These are phyloP conservation scores for Myocastor coypus DNA, from an alignment of 2,113 vertebrate genomes.

Conservation along the genomic window DNA sequence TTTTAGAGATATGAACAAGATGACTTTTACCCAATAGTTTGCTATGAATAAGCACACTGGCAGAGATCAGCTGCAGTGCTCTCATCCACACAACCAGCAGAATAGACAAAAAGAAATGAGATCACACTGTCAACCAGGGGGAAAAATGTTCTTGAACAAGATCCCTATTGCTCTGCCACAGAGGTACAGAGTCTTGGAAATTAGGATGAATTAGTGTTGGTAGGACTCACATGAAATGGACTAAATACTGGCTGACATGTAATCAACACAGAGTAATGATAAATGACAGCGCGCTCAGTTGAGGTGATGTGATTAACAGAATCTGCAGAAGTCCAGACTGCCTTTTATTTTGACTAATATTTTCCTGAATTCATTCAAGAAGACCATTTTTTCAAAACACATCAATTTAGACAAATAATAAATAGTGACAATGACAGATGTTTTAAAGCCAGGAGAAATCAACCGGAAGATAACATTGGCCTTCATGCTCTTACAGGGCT, in stretches of 20 bases:
- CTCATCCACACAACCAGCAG: not conserved
- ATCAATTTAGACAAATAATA: slow-evolving; percentile 63
- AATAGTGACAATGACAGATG: slow-evolving; percentile 17
- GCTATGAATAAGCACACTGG: not conserved
- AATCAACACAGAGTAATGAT: slow-evolving; percentile 60
- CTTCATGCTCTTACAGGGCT: not conserved
- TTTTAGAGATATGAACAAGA: not conserved
- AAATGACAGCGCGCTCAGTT: not conserved
- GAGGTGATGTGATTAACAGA: slow-evolving; percentile 64
- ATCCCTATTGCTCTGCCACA: not conserved
- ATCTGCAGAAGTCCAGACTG: slow-evolving; percentile 26
- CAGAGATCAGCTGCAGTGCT: not conserved
- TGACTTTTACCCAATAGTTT: not conserved
- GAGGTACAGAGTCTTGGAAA: not conserved
- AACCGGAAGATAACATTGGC: slow-evolving; percentile 34
- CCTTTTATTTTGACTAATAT: slow-evolving; percentile 66
- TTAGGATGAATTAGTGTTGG: slow-evolving; percentile 60
- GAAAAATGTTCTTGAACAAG: not conserved
- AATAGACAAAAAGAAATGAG: not conserved
- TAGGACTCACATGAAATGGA: not conserved
- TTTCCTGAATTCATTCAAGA: slow-evolving; percentile 66
- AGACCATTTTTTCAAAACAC: not conserved
- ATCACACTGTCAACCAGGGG: not conserved
- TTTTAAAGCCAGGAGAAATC: slow-evolving; percentile 55
- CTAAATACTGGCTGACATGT: not conserved